Conservation (phyloP, 2,888 invertebrate genomes). For the Platerodrilus igneus region DNA sequence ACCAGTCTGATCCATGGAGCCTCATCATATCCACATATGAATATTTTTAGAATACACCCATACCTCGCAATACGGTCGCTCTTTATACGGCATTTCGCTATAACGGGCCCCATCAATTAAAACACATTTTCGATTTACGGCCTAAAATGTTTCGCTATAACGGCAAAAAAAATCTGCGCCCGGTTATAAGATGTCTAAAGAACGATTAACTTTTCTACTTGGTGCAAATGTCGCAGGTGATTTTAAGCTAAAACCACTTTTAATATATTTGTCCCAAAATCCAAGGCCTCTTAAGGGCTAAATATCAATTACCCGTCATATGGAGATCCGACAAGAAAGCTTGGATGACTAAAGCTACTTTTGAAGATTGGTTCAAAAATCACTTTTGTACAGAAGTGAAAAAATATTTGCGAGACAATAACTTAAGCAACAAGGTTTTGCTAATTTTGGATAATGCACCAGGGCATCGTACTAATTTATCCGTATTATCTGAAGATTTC, state of each 20-base stretch:
- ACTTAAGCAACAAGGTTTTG: slow-evolving; percentile 10
- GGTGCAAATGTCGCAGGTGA: slow-evolving; percentile 4
- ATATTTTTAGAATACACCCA: too few species aligned
- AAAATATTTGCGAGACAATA: slow-evolving; percentile 4
- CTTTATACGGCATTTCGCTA: too few species aligned
- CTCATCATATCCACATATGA: too few species aligned
- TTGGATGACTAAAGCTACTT: slow-evolving; percentile 9
- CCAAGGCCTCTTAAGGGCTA: slow-evolving; percentile 3
- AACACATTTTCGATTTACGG: too few species aligned
- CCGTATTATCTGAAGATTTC: background rate
- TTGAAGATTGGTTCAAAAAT: slow-evolving; percentile 12
- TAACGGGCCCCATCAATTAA: too few species aligned
- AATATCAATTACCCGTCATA: slow-evolving; percentile 6
- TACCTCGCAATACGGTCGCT: too few species aligned
- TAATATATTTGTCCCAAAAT: background rate
- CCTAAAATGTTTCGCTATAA: too few species aligned
- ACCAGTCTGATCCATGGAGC: too few species aligned
- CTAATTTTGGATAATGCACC: slow-evolving; percentile 5
- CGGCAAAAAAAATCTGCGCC: too few species aligned
- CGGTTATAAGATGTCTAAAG: slow-evolving; percentile 6
- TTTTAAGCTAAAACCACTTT: slow-evolving; percentile 7
- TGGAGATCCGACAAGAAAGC: slow-evolving; percentile 6
- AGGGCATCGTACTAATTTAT: background rate
- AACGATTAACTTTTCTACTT: slow-evolving; percentile 3
- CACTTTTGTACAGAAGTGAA: slow-evolving; percentile 9